Evolutionary conservation across 1,140 invertebrate species (phyloP), one percentile per base, ranked within the genome.

Genomic region (Trichogramma pretiosum): DNA sequence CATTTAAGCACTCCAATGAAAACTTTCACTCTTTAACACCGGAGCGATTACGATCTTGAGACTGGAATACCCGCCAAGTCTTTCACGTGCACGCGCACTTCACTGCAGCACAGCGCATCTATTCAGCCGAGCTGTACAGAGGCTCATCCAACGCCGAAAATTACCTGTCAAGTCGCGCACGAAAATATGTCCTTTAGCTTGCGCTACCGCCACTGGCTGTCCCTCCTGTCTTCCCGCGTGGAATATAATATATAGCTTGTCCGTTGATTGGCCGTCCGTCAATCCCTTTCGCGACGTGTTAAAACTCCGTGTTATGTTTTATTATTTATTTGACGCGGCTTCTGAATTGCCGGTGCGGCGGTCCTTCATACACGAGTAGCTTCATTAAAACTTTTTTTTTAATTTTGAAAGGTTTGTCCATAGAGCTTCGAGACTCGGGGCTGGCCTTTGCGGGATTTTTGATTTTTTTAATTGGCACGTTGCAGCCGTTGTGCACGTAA

Each of bases 161-260:
- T 48, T 35, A 39, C 38, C 39, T 48, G 30, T 36, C 38, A 36
- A 10, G 10, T 23, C 28, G 19, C 30, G n/a, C n/a, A n/a, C n/a
- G n/a, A n/a, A n/a, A n/a, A 46, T 37, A 46, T 34, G 32, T 36
- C 32, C 32, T 30, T 43, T 43, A n/a, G 16, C 41, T 43, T 16
- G 21, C 30, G 24, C 17, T 21, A 5, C 26, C 17, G 17, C 34
- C 10, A 18, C 21, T 36, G 5, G 5, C 13, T 8, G n/a, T 5
- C 34, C n/a, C 34, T 36, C 14, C n/a, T n/a, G n/a, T 36, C 19
- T 26, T 41, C 24, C 18, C 24, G n/a, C 17, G 9, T 26, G 9
- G 11, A 9, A 13, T 19, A 16, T 34, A 43, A 43, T 34, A 23
- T 33, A 43, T 43, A 22, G 22, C 8, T 21, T 46, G 36, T 28